phyloP scores from a whole-genome alignment of 2,797 vertebrate species.

The Tamandua tetradactyla region DNA sequence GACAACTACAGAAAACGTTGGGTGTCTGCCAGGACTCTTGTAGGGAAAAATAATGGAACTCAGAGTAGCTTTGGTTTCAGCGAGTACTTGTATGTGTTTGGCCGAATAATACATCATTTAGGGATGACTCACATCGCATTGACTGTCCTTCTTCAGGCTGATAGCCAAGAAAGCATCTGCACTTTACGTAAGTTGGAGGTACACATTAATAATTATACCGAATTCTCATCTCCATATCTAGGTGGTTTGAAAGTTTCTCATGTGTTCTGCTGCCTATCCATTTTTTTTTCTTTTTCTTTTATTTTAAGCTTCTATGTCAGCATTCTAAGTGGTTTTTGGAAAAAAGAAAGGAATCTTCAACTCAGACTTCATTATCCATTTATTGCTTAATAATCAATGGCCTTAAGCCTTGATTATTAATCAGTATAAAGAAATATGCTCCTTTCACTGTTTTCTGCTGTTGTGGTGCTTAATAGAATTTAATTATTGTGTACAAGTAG shows the following conservation, averaged over 20 bases:
- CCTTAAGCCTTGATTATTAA: neutral
- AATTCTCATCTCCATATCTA: neutral
- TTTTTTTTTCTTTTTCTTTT: neutral
- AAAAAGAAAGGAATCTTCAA: neutral
- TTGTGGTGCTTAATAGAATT: neutral
- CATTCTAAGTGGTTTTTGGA: conserved; percentile 4
- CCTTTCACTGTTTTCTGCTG: neutral
- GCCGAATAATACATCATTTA: conserved; percentile 46
- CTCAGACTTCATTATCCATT: neutral
- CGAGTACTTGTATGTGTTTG: conserved; percentile 20
- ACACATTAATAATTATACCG: conserved; percentile 38
- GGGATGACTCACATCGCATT: conserved; percentile 9
- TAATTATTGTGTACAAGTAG: neutral
- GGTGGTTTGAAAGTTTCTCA: neutral
- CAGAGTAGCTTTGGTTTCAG: neutral
- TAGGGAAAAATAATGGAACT: conserved; percentile 38
- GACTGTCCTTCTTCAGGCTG: neutral
- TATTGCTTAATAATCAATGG: too few relatives aligned
- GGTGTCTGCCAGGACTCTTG: neutral
- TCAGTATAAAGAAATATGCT: neutral
- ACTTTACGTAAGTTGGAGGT: conserved; percentile 24
- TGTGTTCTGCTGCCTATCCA: neutral
- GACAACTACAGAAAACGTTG: neutral
- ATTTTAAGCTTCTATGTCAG: neutral
- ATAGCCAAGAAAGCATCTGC: conserved; percentile 52